Conservation (phyloP, 2,888 invertebrate genomes). For the Siphlonurus alternatus region DNA sequence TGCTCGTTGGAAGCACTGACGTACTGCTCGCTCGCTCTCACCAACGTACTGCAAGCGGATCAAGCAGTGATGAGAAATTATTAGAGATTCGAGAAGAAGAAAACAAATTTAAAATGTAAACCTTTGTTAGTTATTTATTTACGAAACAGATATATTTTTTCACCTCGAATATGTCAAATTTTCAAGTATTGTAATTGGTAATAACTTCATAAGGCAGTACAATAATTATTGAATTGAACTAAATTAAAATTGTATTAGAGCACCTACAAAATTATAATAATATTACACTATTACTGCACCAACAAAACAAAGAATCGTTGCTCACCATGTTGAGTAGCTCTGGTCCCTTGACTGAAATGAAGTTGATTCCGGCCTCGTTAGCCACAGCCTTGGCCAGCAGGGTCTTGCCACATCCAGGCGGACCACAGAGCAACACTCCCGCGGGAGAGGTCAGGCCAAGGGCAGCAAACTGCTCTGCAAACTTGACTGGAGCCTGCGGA, state of each 20-base stretch:
- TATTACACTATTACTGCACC: no score
- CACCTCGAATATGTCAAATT: no score
- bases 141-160: slow-evolving; percentile 8
- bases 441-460: slow-evolving; percentile 69
- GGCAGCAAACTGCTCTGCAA: slow-evolving; percentile 59
- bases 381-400: slow-evolving; percentile 95
- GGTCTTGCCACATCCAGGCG: slow-evolving; percentile 95
- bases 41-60: slow-evolving; percentile 88
- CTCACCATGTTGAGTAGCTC: slow-evolving; percentile 90
- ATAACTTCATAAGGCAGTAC: no score
- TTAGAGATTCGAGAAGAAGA: no score
- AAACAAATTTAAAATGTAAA: background rate
- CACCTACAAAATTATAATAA: no score
- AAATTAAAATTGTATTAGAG: no score
- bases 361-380: slow-evolving; percentile 96
- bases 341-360: slow-evolving; percentile 97
- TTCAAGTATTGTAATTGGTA: no score
- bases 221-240: no score
- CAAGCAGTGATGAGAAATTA: slow-evolving; percentile 13
- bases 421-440: slow-evolving; percentile 88
- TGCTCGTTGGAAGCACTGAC: slow-evolving; percentile 91
- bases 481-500: slow-evolving; percentile 71
- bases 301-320: slow-evolving; percentile 6
- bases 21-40: slow-evolving; percentile 91
- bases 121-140: no score